These are phyloP conservation scores for Ganaspis sp. DNA, from an alignment of 1,140 invertebrate genomes.

Conservation along the genomic window DNA sequence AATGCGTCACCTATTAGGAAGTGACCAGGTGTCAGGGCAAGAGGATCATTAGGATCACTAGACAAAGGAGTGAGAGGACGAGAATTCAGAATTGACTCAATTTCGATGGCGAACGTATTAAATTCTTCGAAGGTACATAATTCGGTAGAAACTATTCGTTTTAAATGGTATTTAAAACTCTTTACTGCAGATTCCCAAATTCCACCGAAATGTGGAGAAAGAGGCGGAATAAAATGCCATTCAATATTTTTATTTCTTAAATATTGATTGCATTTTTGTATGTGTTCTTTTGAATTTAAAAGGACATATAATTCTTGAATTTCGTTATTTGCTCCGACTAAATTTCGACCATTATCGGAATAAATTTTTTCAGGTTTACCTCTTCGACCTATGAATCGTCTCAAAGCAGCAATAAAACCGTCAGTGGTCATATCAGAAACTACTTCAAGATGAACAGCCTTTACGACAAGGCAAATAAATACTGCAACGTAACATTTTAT, in stretches of 20 bases:
- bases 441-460: conserved; percentile 62
- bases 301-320: conserved; percentile 40
- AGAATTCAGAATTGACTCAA: conserved; percentile 54
- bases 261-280: neutral
- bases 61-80: too few relatives aligned
- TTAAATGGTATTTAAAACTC: too few relatives aligned
- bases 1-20: too few relatives aligned
- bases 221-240: conserved; percentile 63
- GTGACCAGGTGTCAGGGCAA: conserved; percentile 29
- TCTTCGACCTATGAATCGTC: conserved; percentile 53
- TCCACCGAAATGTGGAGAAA: conserved; percentile 63
- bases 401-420: conserved; percentile 53
- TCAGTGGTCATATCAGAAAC: conserved; percentile 53
- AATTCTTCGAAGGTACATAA: conserved; percentile 47
- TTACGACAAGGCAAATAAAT: conserved; percentile 36
- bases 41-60: conserved; percentile 42
- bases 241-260: conserved; percentile 7
- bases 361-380: conserved; percentile 49
- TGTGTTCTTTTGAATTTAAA: neutral
- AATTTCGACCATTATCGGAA: conserved; percentile 65
- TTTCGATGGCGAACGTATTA: conserved; percentile 39
- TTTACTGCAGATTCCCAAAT: conserved; percentile 60
- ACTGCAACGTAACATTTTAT: conserved; percentile 36
- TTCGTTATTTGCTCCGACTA: conserved; percentile 56
- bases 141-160: conserved; percentile 30